Evolutionary conservation across 1,140 invertebrate species (phyloP).

Genomic region (Lethocerus indicus): DNA sequence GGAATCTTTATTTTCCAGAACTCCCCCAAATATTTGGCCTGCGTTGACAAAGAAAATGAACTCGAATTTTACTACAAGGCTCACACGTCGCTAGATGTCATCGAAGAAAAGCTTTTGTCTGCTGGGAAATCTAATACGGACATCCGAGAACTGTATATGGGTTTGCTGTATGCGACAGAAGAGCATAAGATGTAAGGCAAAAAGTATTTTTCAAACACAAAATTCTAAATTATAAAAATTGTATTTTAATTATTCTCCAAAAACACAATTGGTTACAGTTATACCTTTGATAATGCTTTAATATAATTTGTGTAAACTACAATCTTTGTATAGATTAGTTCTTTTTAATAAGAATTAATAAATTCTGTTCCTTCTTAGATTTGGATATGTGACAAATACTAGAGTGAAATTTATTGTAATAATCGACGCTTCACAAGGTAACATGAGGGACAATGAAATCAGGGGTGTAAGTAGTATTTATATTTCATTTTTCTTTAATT

Average conservation of each 20-base stretch:
- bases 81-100: slow-evolving; percentile 83
- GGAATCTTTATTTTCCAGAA: slow-evolving; percentile 43
- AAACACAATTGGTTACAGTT: background rate
- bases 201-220: background rate
- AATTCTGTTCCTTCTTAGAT: too few species aligned
- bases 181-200: slow-evolving; percentile 84
- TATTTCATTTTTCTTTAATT: slow-evolving; percentile 2
- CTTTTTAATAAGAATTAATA: slow-evolving; percentile 1
- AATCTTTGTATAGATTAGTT: slow-evolving; percentile 18
- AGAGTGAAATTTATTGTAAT: slow-evolving; percentile 90
- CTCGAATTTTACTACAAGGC: slow-evolving; percentile 84
- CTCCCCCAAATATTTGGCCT: slow-evolving; percentile 75
- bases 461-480: slow-evolving; percentile 46
- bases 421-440: slow-evolving; percentile 76
- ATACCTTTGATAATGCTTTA: background rate
- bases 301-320: background rate
- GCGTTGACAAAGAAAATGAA: slow-evolving; percentile 51
- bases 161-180: slow-evolving; percentile 84
- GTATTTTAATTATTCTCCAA: background rate
- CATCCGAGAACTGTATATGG: slow-evolving; percentile 76
- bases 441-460: slow-evolving; percentile 85
- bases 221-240: background rate
- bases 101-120: slow-evolving; percentile 73
- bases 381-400: slow-evolving; percentile 96
- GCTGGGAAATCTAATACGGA: slow-evolving; percentile 45